Percentiles rank a stretch among this genome's conserved stretches.
Conservation (phyloP, 2,113 vertebrate genomes). For the Mirounga angustirostris region DNA sequence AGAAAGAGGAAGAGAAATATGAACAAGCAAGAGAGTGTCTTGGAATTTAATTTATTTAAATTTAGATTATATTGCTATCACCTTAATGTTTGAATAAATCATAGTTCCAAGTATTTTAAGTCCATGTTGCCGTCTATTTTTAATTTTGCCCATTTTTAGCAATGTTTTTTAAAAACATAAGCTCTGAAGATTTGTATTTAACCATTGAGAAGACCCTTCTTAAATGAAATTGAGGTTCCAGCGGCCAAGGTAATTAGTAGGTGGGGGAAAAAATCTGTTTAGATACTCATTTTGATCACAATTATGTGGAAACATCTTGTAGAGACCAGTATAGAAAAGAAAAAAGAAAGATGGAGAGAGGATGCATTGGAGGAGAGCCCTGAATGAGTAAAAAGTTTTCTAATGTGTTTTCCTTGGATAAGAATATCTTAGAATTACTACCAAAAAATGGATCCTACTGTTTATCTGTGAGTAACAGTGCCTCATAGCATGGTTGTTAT, state of each 20-base stretch:
- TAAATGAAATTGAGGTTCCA: not conserved
- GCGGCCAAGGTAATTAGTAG: not conserved
- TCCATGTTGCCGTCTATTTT: not conserved
- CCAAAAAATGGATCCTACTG: not conserved
- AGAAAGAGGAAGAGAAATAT: conserved; percentile 27
- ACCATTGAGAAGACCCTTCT: not conserved
- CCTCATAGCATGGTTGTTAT: not conserved
- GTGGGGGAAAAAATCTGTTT: not conserved
- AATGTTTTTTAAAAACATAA: conserved; percentile 1
- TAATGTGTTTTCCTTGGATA: not conserved
- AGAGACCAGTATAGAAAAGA: not conserved
- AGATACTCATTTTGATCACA: not conserved
- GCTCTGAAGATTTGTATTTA: not conserved
- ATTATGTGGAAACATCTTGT: not conserved
- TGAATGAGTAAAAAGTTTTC: not conserved
- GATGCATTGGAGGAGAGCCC: not conserved
- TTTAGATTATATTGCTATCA: conserved; percentile 16
- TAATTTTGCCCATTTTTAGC: conserved; percentile 41
- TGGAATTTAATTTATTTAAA: conserved; percentile 56
- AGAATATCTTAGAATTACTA: not conserved
- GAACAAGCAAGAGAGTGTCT: conserved; percentile 3
- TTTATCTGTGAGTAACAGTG: not conserved
- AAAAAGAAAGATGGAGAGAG: not conserved
- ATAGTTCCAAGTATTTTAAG: conserved; percentile 30
- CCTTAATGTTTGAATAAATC: conserved; percentile 33